These are phyloP conservation scores for Oxystoma pomonae DNA, from an alignment of 2,888 invertebrate species.

Conservation along the genomic window DNA sequence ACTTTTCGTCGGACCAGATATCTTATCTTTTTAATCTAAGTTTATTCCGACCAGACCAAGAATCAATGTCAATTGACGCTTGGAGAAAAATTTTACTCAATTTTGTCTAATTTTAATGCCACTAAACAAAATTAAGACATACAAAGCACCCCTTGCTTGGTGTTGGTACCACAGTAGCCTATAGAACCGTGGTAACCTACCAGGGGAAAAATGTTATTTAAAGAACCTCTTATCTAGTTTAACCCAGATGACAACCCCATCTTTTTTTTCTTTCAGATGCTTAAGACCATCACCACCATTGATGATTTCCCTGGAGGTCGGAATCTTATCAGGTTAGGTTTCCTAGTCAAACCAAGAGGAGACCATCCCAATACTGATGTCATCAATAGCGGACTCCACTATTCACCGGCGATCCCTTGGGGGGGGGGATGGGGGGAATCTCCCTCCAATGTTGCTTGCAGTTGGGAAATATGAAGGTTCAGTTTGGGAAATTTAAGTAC, in stretches of 20 bases:
- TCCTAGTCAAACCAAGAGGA: conserved; percentile 1
- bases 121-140: conserved; percentile 34
- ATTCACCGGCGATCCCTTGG: too few species aligned
- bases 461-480: too few species aligned
- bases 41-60: conserved; percentile 26
- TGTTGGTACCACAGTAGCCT: conserved; percentile 7
- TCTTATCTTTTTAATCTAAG: too few species aligned
- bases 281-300: not conserved
- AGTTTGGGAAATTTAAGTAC: too few species aligned
- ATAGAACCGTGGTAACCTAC: not conserved
- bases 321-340: conserved; percentile 5
- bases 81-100: conserved; percentile 20
- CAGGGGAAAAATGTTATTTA: not conserved
- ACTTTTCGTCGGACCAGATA: too few species aligned
- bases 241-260: conserved; percentile 5
- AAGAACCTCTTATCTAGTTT: not conserved
- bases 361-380: conserved; percentile 19
- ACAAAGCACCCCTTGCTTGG: conserved; percentile 17
- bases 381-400: too few species aligned
- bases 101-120: conserved; percentile 32
- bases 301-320: conserved; percentile 18
- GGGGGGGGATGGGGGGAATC: too few species aligned
- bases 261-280: conserved; percentile 11
- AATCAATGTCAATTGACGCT: conserved; percentile 29
- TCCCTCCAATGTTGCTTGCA: too few species aligned